Percentiles rank a stretch among this genome's conserved stretches.
Conservation (phyloP, 2,113 vertebrate genomes). For the Sitta europaea region DNA sequence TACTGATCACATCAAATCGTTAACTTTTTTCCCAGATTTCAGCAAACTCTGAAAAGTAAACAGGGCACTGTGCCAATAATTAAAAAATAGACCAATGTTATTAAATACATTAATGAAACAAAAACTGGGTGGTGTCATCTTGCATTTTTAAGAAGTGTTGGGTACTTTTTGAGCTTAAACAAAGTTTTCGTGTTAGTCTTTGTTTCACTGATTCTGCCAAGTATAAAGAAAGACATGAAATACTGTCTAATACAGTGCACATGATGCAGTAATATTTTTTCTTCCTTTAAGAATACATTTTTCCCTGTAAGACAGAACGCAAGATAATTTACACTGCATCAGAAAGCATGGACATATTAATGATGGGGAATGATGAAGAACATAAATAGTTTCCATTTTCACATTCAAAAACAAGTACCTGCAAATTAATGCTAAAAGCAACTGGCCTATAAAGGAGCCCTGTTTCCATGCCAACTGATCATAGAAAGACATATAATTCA, state of each 20-base stretch:
- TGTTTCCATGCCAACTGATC: conserved; percentile 62
- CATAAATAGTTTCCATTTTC: conserved; percentile 42
- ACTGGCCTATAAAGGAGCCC: conserved; percentile 17
- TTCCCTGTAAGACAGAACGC: neutral
- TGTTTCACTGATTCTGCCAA: neutral
- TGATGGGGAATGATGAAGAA: conserved; percentile 10
- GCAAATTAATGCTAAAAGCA: conserved; percentile 64
- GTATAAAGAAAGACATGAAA: no score
- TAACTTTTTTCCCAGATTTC: neutral
- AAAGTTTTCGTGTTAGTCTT: neutral
- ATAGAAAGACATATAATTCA: conserved; percentile 31
- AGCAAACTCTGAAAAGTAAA: neutral
- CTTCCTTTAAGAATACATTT: neutral
- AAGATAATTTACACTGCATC: neutral
- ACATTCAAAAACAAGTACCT: conserved; percentile 50
- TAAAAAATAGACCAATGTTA: no score
- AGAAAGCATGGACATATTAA: neutral
- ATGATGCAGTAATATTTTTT: neutral
- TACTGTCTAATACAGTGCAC: neutral
- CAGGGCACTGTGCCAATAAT: neutral
- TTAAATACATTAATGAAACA: neutral
- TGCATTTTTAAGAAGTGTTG: neutral
- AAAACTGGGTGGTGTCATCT: neutral
- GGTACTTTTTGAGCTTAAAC: neutral
- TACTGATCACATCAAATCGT: neutral